Percentiles rank a stretch among this genome's conserved stretches.
Conservation (phyloP, 2,797 vertebrate genomes). For the Leucoraja ocellata region DNA sequence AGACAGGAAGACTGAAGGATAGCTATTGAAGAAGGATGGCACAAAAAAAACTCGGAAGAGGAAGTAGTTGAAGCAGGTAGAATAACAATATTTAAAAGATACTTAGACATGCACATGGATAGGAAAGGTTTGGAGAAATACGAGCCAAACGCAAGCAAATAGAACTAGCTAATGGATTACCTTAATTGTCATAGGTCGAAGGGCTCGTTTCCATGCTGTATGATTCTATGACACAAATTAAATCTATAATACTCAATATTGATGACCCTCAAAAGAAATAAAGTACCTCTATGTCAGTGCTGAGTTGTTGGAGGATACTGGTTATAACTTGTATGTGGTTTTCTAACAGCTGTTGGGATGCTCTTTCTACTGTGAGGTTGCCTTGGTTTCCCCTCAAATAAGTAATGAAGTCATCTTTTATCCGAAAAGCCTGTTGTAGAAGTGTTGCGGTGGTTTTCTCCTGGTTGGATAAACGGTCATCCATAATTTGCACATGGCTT, state of each 20-base stretch:
- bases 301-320: constrained; percentile 68
- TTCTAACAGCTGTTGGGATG: constrained; percentile 63
- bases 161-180: too few relatives aligned
- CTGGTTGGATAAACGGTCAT: constrained; percentile 55
- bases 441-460: constrained; percentile 59
- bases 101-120: too few relatives aligned
- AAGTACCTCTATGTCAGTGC: constrained; percentile 65
- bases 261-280: background rate
- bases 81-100: too few relatives aligned
- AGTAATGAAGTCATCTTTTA: constrained; percentile 64
- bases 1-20: too few relatives aligned
- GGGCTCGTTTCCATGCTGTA: too few relatives aligned
- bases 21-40: too few relatives aligned
- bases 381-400: constrained; percentile 55
- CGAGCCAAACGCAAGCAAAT: too few relatives aligned
- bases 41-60: too few relatives aligned
- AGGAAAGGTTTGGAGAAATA: too few relatives aligned
- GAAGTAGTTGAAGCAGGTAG: too few relatives aligned
- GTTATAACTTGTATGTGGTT: constrained; percentile 69
- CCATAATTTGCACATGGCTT: constrained; percentile 49
- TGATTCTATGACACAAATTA: background rate
- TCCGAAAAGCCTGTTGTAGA: constrained; percentile 66
- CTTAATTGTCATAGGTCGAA: too few relatives aligned
- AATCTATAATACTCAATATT: background rate
- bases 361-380: constrained; percentile 52